Base-by-base conservation (phyloP, 2,113 vertebrate species). In the Pelecanus crispus region DNA sequence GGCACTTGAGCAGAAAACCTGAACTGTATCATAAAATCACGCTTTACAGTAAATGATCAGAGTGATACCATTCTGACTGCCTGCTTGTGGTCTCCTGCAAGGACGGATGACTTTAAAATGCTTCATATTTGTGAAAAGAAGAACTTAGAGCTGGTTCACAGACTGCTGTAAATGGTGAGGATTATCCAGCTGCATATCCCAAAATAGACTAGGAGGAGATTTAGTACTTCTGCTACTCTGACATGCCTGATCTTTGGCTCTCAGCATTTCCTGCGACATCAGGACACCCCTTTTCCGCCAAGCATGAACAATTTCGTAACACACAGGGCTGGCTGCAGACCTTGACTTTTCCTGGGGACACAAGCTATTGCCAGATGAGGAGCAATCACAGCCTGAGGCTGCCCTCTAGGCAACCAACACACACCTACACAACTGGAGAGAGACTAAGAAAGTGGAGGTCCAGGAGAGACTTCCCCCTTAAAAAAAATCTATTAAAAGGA, bases 291-390 rank as follows among this genome's bases (percentile, higher is more conserved):
- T 63, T 52, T 81, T 32, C 71, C 2, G 4, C 36, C 67, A 47
- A 14, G 31, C 10, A 11, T 13, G 38, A 61, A 28, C 11, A 45
- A 7, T 12, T 28, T 59, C 9, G 2, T 36, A 59, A 34, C 1
- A 7, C 49, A 40, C 45, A n/a, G 55, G 44, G 72, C 50, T 36
- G 22, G 17, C 38, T 74, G 44, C 32, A 72, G 49, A 9, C 17
- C 26, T 31, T 3, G 2, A 4, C 34, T 59, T 38, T 45, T 45
- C 50, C 65, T 14, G 11, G 45, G 68, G 36, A 88, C 47, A 36
- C 20, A 2, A 3, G 21, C 65, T 61, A 10, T 49, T 75, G 52
- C 29, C 6, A 1, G 38, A 31, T 0, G 0, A 71, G 42, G 15
- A 72, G 7, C 1, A 0, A 38, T 14, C 10, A 9, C 0, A 1